Evolutionary conservation across 2,113 vertebrate species (phyloP).

Genomic region (Synchiropus splendidus): DNA sequence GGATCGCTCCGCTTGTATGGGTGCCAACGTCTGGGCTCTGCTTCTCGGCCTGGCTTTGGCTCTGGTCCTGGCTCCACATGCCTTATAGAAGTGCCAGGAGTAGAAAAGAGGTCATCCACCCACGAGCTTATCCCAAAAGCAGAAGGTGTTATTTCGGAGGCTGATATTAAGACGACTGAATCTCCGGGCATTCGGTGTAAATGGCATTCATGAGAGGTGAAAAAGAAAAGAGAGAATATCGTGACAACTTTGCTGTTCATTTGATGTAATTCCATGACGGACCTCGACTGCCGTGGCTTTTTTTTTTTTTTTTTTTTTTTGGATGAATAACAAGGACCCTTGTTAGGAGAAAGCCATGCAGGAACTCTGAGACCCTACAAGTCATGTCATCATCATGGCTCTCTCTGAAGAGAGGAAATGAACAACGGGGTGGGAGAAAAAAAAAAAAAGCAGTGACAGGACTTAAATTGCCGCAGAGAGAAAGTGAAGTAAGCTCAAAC

Average conservation of each 20-base stretch:
- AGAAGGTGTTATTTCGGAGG: slow-evolving; percentile 54
- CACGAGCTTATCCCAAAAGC: slow-evolving; percentile 58
- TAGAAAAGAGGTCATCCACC: slow-evolving; percentile 56
- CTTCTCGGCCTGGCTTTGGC: slow-evolving; percentile 47
- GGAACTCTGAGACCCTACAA: slow-evolving; percentile 8
- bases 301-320: too few relatives aligned
- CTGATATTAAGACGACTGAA: slow-evolving; percentile 43
- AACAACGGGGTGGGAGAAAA: slow-evolving; percentile 28
- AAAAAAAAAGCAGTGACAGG: slow-evolving; percentile 27
- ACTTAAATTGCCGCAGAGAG: slow-evolving; percentile 23
- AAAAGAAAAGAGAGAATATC: slow-evolving; percentile 19
- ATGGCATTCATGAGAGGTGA: slow-evolving; percentile 32
- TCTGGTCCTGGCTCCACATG: slow-evolving; percentile 53
- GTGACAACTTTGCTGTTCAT: slow-evolving; percentile 43
- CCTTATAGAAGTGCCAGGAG: slow-evolving; percentile 55
- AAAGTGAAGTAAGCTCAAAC: slow-evolving; percentile 27
- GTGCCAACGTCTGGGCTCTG: slow-evolving; percentile 52
- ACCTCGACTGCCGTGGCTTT: slow-evolving; percentile 33
- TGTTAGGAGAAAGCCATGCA: slow-evolving; percentile 5
- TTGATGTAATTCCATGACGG: slow-evolving; percentile 36
- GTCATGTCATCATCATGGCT: slow-evolving; percentile 23
- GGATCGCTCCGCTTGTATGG: slow-evolving; percentile 40
- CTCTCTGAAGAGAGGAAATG: slow-evolving; percentile 14
- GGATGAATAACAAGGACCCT: slow-evolving; percentile 22
- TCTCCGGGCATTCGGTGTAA: slow-evolving; percentile 37